Percentiles rank a stretch among this genome's conserved stretches.
Conservation (phyloP, 2,888 invertebrate species). For the Arrhopalites spinosus region DNA sequence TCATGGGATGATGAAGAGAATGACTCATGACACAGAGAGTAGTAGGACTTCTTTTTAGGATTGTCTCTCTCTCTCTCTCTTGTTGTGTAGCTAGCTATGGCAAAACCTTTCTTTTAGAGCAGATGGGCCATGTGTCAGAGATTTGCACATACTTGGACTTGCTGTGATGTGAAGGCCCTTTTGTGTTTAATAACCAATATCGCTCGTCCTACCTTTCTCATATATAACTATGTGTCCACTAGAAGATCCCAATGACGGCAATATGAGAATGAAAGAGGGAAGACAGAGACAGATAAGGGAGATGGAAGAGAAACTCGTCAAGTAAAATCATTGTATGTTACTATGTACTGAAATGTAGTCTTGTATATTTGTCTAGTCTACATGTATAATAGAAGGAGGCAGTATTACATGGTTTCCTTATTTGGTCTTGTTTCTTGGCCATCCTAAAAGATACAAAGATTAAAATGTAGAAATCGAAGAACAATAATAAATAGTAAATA, state of each 20-base stretch:
- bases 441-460: conserved; percentile 14
- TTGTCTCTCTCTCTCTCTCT: too few relatives aligned
- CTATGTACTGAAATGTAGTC: too few relatives aligned
- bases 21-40: too few relatives aligned
- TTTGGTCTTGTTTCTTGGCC: conserved; percentile 28
- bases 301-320: conserved; percentile 1
- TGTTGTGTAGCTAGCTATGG: too few relatives aligned
- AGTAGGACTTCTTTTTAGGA: too few relatives aligned
- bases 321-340: too few relatives aligned
- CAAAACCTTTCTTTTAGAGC: neutral
- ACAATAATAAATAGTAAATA: conserved; percentile 10
- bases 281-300: neutral
- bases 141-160: neutral
- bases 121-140: conserved; percentile 1
- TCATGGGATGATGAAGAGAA: too few relatives aligned
- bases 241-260: neutral
- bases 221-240: neutral
- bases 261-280: neutral
- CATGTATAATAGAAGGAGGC: neutral
- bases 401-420: conserved; percentile 10
- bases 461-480: conserved; percentile 12
- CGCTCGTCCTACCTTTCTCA: neutral
- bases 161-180: neutral
- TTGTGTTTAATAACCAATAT: neutral
- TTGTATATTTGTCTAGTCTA: too few relatives aligned